Evolutionary conservation across 92 coral and sea anemone species (phyloP), one percentile per base, ranked within the genome.

Genomic region (Scolanthus callimorphus): DNA sequence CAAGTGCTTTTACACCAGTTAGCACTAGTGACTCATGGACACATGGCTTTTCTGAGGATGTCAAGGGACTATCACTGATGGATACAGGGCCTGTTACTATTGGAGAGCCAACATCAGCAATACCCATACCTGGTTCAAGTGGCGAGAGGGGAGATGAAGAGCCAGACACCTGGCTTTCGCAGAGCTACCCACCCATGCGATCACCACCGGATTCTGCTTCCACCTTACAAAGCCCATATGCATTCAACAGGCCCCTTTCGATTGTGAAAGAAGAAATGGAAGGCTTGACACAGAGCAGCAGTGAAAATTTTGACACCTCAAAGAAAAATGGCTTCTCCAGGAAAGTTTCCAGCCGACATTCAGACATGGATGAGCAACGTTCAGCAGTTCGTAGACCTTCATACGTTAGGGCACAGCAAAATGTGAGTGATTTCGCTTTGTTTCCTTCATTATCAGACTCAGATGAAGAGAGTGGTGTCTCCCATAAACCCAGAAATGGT

Each of bases 361-460:
- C 46, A 20, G 23, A 51, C 2, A 45, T 46, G n/a, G 71, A 61
- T 6, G 81, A 67, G 15, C 71, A 67, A 20, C 51, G 25, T 3
- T 85, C 87, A 25, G 69, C 86, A 10, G 74, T 83, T 0, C 90
- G 96, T 25, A 71, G 99, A 45, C 88, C 95, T 50, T 94, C 99
- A 27, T 94, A 94, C 60, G 81, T 94, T 1, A 69, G 62, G 48
- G 99, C 99, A 23, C 99, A 94, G 63, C 80, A 61, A 78, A 82
- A 82, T 59, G 62, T 87, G 22, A 77, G 78, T 11, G 70, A 49
- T 4, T 59, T 81, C 29, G 45, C 87, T 9, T 22, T 68, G 26
- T 68, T 67, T 21, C 77, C 51, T 15, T 62, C 71, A 15, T 51
- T 59, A 38, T 57, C 86, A 13, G 55, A 49, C 27, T 49, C 39